Conservation (phyloP, 2,113 vertebrate species). For the Pitta sordida region DNA sequence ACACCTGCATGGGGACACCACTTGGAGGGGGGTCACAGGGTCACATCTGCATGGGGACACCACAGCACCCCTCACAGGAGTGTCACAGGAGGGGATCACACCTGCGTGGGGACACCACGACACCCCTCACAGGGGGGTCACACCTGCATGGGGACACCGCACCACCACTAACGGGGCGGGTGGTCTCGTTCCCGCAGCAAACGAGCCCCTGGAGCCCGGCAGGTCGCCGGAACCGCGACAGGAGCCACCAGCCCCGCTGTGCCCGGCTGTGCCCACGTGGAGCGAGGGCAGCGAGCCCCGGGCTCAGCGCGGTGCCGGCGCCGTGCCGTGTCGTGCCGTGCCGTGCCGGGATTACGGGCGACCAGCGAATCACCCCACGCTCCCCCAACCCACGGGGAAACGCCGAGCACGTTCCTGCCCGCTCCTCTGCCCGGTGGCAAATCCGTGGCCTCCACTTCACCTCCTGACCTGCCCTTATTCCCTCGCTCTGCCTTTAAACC, state of each 20-base stretch:
- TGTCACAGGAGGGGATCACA: too few relatives aligned
- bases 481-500: background rate
- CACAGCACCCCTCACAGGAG: background rate
- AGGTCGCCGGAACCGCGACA: rapidly evolving
- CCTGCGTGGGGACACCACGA: background rate
- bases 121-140: too few relatives aligned
- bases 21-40: background rate
- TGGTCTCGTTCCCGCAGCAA: rapidly evolving
- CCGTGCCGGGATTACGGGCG: background rate
- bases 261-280: background rate
- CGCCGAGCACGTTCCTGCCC: background rate
- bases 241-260: background rate
- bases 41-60: background rate
- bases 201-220: background rate
- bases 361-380: background rate
- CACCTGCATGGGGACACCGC: too few relatives aligned
- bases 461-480: slow-evolving; percentile 9
- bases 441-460: slow-evolving; percentile 31
- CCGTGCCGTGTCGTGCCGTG: background rate
- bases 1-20: too few relatives aligned
- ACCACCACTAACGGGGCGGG: rapidly evolving
- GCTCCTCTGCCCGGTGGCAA: background rate
- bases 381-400: background rate
- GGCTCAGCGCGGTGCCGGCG: background rate
- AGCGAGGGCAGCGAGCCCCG: background rate